Evolutionary conservation across 1,140 invertebrate species (phyloP).

Genomic region (Drosophila elegans): DNA sequence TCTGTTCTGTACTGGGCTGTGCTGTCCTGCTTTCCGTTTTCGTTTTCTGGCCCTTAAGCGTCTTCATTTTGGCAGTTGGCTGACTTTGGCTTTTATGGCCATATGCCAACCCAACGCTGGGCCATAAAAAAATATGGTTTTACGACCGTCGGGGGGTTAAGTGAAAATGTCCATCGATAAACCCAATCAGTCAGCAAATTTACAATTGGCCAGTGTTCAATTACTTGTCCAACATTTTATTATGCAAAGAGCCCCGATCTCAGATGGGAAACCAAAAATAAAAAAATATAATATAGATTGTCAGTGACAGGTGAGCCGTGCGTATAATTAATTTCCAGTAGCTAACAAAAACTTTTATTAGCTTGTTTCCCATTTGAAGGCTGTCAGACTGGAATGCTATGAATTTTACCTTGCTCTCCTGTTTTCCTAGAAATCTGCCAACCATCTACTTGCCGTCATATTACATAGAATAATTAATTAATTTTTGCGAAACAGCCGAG

Average conservation of each 20-base stretch:
- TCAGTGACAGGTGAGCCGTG: conserved; percentile 4
- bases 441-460: conserved; percentile 10
- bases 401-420: neutral
- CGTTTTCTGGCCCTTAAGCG: conserved; percentile 45
- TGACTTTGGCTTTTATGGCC: conserved; percentile 62
- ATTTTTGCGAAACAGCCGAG: conserved; percentile 43
- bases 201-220: conserved; percentile 24
- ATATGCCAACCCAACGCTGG: conserved; percentile 66
- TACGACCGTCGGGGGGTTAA: conserved; percentile 31
- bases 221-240: conserved; percentile 55
- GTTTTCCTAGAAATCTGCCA: neutral
- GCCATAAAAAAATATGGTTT: conserved; percentile 74
- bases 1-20: neutral
- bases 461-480: conserved; percentile 70
- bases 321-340: conserved; percentile 34
- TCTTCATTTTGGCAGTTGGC: conserved; percentile 36
- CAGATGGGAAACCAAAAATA: neutral
- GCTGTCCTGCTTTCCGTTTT: conserved; percentile 6
- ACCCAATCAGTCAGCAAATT: conserved; percentile 59
- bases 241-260: conserved; percentile 4
- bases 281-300: neutral
- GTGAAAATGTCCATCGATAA: conserved; percentile 57
- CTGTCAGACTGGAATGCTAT: conserved; percentile 44
- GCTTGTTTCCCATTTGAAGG: conserved; percentile 57
- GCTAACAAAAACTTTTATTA: conserved; percentile 51